Base-by-base conservation (phyloP, 2,888 invertebrate species). In the Operophtera brumata region DNA sequence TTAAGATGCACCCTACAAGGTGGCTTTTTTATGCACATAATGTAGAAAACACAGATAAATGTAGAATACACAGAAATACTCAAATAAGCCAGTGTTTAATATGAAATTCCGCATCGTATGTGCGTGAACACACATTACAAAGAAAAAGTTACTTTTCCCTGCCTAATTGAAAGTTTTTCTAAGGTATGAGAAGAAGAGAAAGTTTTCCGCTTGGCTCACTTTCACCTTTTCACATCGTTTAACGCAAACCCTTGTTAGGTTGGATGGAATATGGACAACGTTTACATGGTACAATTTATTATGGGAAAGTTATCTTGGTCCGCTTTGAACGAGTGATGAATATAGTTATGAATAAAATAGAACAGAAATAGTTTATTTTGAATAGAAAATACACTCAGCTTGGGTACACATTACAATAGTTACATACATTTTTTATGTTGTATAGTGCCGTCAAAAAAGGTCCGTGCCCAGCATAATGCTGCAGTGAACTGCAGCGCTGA, bases 211-310 rank as follows among this genome's bases (percentile, higher is more conserved):
- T 52, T 42, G 48, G 52, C 43, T 49, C 46, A 11, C 57, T 54
- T 52, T 52, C 58, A 58, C 58, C 49, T 71, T 73, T 71, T 64
- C 67, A 60, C 70, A 62, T 68, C 57, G 59, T 73, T 67, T 65
- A 59, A 55, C 64, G 62, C 61, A 60, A 65, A 67, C 66, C 64
- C 60, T 69, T 69, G 70, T 66, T 40, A 51, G 45, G 40, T 40
- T 39, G 13, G 28, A 61, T 64, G 67, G 66, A 69, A 71, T 70
- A 70, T 62, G 64, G 66, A 65, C 62, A 59, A 62, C 54, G 62
- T 59, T 55, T 57, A 48, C 44, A 43, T 45, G 13, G 49, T 42
- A 47, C 37, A 58, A 59, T 52, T 54, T 49, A 57, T 34, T 43
- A 39, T 7, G 11, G 40, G 35, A 36, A 46, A 47, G 32, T 49